These are phyloP conservation scores for Crossocerus cetratus DNA, from an alignment of 2,888 invertebrate genomes.

Conservation along the genomic window DNA sequence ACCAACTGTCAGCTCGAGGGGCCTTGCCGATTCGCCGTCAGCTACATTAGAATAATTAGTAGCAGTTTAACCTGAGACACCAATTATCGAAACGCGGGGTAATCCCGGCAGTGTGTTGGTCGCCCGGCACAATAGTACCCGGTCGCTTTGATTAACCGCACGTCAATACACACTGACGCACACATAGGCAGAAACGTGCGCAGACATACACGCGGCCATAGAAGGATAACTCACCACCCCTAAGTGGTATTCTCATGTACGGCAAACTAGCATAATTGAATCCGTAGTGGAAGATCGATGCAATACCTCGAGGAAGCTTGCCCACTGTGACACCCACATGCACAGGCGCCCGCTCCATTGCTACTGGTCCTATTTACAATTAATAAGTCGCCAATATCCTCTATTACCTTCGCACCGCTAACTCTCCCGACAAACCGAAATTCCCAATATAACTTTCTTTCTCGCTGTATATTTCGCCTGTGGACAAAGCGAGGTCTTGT, in stretches of 20 bases:
- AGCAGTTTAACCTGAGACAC: conserved; percentile 38
- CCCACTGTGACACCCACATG: background rate
- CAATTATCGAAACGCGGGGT: conserved; percentile 31
- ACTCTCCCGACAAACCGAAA: too few species aligned
- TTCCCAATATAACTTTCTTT: too few species aligned
- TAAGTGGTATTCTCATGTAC: conserved; percentile 51
- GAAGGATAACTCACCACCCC: conserved; percentile 44
- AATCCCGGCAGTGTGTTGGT: conserved; percentile 23
- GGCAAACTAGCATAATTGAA: conserved; percentile 46
- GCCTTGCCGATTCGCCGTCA: background rate
- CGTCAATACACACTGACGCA: conserved; percentile 41
- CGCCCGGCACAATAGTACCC: conserved; percentile 27
- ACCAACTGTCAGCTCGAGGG: background rate
- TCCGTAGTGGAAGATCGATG: conserved; percentile 39
- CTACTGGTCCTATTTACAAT: conserved; percentile 7
- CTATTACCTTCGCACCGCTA: too few species aligned
- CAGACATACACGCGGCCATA: conserved; percentile 17
- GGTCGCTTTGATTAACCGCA: conserved; percentile 50
- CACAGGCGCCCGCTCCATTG: conserved; percentile 7
- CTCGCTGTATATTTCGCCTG: too few species aligned
- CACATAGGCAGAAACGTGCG: conserved; percentile 34
- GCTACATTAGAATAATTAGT: conserved; percentile 36
- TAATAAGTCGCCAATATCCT: conserved; percentile 4
- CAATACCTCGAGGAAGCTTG: conserved; percentile 31
- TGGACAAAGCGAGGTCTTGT: too few species aligned